A percentile compares a stretch with the other conserved stretches of the same genome.
Conservation (phyloP, 2,797 vertebrate species). For the Leuciscus waleckii region DNA sequence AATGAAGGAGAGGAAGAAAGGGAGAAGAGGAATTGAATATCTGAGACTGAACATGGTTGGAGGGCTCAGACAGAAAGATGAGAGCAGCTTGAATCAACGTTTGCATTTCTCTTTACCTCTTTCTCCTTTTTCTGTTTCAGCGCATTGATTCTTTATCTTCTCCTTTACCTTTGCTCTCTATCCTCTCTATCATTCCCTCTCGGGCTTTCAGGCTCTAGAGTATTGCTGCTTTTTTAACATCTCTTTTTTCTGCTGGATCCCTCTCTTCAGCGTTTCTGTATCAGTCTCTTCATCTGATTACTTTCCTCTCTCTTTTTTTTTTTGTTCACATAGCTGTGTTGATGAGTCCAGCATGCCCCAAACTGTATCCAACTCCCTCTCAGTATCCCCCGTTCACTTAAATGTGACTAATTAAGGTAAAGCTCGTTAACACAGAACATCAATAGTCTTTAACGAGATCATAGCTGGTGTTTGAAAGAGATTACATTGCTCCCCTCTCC, state of each 20-base stretch:
- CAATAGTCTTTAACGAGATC: conserved; percentile 84
- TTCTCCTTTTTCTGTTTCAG: conserved; percentile 22
- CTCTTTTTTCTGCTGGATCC: conserved; percentile 33
- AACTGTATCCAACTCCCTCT: conserved; percentile 61
- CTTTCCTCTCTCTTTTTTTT: conserved; percentile 46
- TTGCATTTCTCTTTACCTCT: conserved; percentile 57
- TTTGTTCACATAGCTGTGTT: conserved; percentile 70
- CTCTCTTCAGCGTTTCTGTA: conserved; percentile 51
- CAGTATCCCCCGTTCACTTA: conserved; percentile 73
- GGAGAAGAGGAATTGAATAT: conserved; percentile 67
- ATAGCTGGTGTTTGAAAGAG: conserved; percentile 80
- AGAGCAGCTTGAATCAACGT: conserved; percentile 73
- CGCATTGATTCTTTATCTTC: conserved; percentile 64
- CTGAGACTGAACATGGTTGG: conserved; percentile 66
- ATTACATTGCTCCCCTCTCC: conserved; percentile 71
- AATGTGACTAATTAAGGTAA: conserved; percentile 85
- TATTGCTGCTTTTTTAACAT: conserved; percentile 62
- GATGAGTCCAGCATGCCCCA: conserved; percentile 66
- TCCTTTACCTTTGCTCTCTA: conserved; percentile 68
- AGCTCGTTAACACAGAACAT: conserved; percentile 82
- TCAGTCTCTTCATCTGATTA: conserved; percentile 50
- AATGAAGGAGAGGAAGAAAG: conserved; percentile 42
- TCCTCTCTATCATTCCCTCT: conserved; percentile 45
- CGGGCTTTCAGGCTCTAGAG: conserved; percentile 48
- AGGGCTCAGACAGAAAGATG: conserved; percentile 65